Conservation (phyloP, 1,140 invertebrate species). For the Caenorhabditis tropicalis region DNA sequence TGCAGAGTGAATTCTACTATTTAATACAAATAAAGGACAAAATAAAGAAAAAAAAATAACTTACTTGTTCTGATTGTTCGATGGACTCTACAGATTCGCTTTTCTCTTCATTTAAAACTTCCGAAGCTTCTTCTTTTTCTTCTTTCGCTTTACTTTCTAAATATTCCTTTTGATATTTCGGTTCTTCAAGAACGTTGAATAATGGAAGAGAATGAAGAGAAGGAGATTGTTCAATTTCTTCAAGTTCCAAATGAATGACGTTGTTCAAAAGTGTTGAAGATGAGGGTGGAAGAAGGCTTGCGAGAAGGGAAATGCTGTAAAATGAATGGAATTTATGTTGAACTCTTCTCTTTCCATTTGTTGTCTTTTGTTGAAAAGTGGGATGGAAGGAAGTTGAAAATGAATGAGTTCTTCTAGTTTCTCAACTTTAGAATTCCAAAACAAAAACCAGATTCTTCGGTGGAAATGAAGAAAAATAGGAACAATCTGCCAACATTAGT, state of each 20-base stretch:
- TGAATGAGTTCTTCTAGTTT: slow-evolving; percentile 23
- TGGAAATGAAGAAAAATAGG: neutral
- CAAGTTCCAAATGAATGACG: neutral
- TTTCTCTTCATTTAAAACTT: neutral
- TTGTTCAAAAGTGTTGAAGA: slow-evolving; percentile 22
- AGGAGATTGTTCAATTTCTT: neutral
- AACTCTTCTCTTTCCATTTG: neutral
- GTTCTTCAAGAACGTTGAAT: neutral
- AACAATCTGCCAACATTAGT: slow-evolving; percentile 31
- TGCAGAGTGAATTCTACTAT: too few species aligned
- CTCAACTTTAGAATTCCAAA: neutral
- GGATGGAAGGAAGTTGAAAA: neutral
- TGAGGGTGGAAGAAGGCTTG: slow-evolving; percentile 11
- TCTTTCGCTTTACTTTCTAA: neutral
- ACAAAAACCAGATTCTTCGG: neutral
- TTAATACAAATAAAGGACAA: too few species aligned
- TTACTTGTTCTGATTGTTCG: neutral
- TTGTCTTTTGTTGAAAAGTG: neutral
- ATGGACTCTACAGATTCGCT: neutral
- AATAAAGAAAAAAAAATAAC: too few species aligned
- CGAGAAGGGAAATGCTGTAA: slow-evolving; percentile 34
- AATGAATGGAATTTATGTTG: slow-evolving; percentile 39
- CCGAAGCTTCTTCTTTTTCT: neutral
- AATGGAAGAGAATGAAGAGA: neutral
- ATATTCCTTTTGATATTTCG: neutral